Evolutionary conservation across 1,140 invertebrate genomes (phyloP).

Genomic region (Laupala kohalensis): DNA sequence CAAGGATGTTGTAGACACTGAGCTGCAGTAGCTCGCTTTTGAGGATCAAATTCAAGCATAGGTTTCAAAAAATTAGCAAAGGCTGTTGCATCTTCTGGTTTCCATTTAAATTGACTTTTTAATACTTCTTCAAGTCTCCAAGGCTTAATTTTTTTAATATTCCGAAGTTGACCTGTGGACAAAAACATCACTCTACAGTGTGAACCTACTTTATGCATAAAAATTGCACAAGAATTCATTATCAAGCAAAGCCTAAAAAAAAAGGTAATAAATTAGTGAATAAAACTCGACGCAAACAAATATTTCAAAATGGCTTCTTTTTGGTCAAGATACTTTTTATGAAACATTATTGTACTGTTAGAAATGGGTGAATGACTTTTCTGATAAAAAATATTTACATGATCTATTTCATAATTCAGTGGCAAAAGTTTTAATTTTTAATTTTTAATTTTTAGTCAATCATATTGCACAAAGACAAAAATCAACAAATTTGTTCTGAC

Average conservation of each 20-base stretch:
- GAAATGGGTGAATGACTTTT: too few species aligned
- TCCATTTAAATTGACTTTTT: conserved; percentile 45
- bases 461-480: too few species aligned
- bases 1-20: conserved; percentile 41
- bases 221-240: not conserved
- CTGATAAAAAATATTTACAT: too few species aligned
- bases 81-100: conserved; percentile 30
- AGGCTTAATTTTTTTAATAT: conserved; percentile 41
- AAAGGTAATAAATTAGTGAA: not conserved
- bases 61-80: conserved; percentile 44
- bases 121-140: conserved; percentile 42
- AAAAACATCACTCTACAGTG: not conserved
- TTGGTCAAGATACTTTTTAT: too few species aligned
- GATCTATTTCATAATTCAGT: too few species aligned
- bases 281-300: too few species aligned
- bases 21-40: conserved; percentile 38
- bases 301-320: too few species aligned
- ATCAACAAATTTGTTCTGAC: too few species aligned
- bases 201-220: not conserved
- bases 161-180: conserved; percentile 33
- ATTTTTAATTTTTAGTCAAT: too few species aligned
- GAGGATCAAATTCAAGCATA: conserved; percentile 43
- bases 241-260: not conserved
- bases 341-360: too few species aligned
- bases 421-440: too few species aligned